These are phyloP conservation scores for Passer domesticus DNA, from an alignment of 2,113 vertebrate species.

Conservation along the genomic window DNA sequence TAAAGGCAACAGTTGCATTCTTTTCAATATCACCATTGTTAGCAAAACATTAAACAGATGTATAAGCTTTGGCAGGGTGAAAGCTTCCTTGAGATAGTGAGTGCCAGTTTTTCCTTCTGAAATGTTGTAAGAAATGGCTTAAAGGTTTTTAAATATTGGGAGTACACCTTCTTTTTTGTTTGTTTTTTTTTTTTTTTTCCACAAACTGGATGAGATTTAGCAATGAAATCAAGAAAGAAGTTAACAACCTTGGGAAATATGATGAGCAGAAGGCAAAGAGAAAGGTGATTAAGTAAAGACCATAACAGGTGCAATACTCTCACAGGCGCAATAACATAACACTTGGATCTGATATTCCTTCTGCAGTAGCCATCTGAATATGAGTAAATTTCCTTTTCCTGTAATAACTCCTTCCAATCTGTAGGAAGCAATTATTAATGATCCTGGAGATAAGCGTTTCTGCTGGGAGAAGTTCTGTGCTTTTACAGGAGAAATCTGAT, in stretches of 20 bases:
- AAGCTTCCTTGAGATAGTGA: not conserved
- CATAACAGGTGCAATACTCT: not conserved
- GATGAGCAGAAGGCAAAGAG: not conserved
- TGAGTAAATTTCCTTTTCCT: not conserved
- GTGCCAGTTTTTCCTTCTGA: not conserved
- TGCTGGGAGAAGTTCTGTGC: not conserved
- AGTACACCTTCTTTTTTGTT: not conserved
- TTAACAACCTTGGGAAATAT: not conserved
- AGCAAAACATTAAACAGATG: not conserved
- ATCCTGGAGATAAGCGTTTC: not conserved
- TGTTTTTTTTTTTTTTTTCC: rapidly evolving
- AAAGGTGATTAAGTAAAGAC: not conserved
- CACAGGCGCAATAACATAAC: not conserved
- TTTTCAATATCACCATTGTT: not conserved
- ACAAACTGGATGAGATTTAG: not conserved
- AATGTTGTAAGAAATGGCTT: not conserved
- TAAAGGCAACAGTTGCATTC: not conserved
- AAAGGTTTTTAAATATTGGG: not conserved
- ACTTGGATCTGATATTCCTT: not conserved
- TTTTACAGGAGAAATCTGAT: not conserved
- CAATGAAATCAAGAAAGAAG: not conserved
- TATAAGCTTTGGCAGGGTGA: not conserved
- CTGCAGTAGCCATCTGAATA: not conserved
- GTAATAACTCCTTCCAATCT: not conserved
- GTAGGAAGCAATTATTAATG: not conserved